A percentile compares a stretch with the other conserved stretches of the same genome.
These are phyloP conservation scores for Danio tinwini DNA, from an alignment of 2,797 vertebrate species.

Conservation along the genomic window DNA sequence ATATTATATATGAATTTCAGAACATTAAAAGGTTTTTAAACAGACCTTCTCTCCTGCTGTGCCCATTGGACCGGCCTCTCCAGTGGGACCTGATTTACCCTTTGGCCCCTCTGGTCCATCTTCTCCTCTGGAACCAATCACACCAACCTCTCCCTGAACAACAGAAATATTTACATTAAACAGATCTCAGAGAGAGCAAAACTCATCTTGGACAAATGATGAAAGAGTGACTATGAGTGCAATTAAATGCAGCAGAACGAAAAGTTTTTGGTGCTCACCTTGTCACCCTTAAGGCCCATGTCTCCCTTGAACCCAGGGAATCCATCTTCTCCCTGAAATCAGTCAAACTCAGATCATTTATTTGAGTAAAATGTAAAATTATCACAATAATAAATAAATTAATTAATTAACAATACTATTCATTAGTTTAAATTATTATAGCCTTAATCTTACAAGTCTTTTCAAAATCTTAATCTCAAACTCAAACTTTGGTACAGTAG, in stretches of 20 bases:
- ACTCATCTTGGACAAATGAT: neutral
- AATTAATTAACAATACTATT: neutral
- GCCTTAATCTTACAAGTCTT: neutral
- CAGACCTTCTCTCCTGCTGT: constrained; percentile 92
- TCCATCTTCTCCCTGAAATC: constrained; percentile 92
- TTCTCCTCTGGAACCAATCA: constrained; percentile 87
- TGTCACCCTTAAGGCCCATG: constrained; percentile 96
- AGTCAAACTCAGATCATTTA: constrained; percentile 17
- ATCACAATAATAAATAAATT: neutral
- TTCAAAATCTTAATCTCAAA: no score
- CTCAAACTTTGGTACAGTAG: no score
- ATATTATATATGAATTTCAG: neutral
- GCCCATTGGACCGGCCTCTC: constrained; percentile 89
- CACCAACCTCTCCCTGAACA: constrained; percentile 76
- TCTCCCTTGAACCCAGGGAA: constrained; percentile 99
- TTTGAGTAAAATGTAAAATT: neutral
- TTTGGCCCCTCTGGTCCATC: constrained; percentile 98
- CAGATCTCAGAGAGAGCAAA: neutral
- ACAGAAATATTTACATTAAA: constrained; percentile 25
- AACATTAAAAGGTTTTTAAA: neutral
- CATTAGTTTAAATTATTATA: neutral
- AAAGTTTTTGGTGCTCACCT: constrained; percentile 76
- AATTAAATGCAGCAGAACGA: neutral
- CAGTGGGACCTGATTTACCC: constrained; percentile 89
- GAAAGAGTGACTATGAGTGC: neutral